Evolutionary conservation across 2,888 invertebrate genomes (phyloP), one percentile per base, ranked within the genome.

Genomic region (Plagodis pulveraria): DNA sequence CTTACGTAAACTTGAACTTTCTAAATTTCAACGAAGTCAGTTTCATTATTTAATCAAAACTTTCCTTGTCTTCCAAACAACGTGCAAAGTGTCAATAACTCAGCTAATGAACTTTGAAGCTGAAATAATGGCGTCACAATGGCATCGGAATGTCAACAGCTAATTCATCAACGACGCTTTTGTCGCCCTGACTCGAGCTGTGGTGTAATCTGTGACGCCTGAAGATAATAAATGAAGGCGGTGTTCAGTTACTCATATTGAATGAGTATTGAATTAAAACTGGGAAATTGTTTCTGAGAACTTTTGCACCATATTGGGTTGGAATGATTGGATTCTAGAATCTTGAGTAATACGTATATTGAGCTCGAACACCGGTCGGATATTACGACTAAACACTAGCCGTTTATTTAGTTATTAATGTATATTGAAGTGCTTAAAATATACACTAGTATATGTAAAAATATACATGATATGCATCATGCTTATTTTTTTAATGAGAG

Each of bases 141-240:
- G 47, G 51, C 50, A 56, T 46, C 51, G 43, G 58, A 67, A 67
- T 67, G 60, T 48, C 67, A 62, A 66, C 54, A 52, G 66, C 54
- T 55, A 51, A 63, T 62, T 63, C 56, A 67, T 63, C 62, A 53
- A 62, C 33, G 52, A 54, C 38, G 41, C 62, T 51, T 62, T 63
- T 60, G 55, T 61, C 8, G 41, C 49, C 49, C 10, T 40, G 40
- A 5, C 40, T 8, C 5, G 8, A 10, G 10, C 10, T 40, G 10
- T 40, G 8, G 10, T 40, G 10, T 7, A 40, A 40, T 40, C 40
- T 40, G 40, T 40, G 40, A 36, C 61, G 54, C 49, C 45, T 5
- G 54, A 55, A 58, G 56, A 62, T 60, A 43, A 58, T 42, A 12
- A 42, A 54, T 62, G 58, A 46, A 50, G 43, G 51, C 41, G 38